Evolutionary conservation across 2,113 vertebrate genomes (phyloP), one percentile per base, ranked within the genome.

Genomic region (Vidua macroura): DNA sequence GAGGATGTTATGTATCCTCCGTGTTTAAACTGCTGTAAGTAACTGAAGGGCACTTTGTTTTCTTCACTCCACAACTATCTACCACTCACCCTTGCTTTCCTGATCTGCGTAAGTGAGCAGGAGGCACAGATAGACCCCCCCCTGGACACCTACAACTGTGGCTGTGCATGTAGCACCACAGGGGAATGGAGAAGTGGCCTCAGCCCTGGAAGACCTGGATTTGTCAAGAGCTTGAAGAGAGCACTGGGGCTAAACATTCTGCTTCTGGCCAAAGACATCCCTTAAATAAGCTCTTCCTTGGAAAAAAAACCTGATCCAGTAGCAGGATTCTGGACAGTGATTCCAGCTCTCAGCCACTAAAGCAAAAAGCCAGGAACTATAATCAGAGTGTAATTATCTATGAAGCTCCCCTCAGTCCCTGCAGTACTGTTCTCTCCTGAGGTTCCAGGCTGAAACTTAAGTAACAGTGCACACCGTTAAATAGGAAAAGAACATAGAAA

Each of bases 191-290:
- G 77, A 78, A 63, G 49, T 51, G 83, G 80, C 95, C 76, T 90
- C 88, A 88, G 83, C 77, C 73, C 73, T 94, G 96, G 95, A 97
- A 96, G 94, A 95, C 92, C 88, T 96, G 73, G 88, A 95, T 96
- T 96, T 94, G 31, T 88, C 52, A 92, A 91, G 76, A 95, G 76
- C 75, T 91, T 80, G 62, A 93, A 66, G 76, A 95, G 63, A 74
- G 56, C n/a, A 46, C 58, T 64, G 33, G 73, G 53, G 30, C 48
- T 94, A 77, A 91, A 77, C 24, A 66, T 46, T 70, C 60, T 30
- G 43, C 46, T 90, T 69, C 69, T 60, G 86, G 72, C 64, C 49
- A 89, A 66, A 88, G 73, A 52, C n/a, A 80, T 68, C 58, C 39
- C 30, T 67, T 68, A 66, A 78, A 82, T 60, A 84, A 67, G 66